Conservation (phyloP, 2,113 vertebrate genomes). For the Gadus chalcogrammus region DNA sequence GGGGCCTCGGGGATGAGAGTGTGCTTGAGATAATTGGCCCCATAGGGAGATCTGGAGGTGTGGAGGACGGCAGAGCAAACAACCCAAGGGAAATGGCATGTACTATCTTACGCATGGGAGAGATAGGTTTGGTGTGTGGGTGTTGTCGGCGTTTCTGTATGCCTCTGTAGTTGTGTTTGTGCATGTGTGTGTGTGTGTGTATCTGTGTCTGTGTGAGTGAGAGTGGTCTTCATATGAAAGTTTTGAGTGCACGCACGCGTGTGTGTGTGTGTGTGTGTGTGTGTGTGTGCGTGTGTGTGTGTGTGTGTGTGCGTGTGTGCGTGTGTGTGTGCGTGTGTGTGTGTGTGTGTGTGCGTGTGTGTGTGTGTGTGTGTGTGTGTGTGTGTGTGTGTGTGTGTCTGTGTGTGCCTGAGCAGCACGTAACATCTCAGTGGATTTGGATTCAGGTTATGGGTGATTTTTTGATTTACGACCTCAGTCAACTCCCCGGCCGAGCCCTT, state of each 20-base stretch:
- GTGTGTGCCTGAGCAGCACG: too few relatives aligned
- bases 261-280: neutral
- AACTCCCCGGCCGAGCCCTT: neutral
- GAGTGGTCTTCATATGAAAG: neutral
- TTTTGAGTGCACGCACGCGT: neutral
- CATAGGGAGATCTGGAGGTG: conserved; percentile 27
- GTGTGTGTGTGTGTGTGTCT: too few relatives aligned
- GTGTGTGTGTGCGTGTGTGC: too few relatives aligned
- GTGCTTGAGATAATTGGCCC: conserved; percentile 57
- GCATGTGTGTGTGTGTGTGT: too few relatives aligned
- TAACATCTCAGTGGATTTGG: neutral
- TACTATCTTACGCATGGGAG: too few relatives aligned
- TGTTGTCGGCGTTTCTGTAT: too few relatives aligned
- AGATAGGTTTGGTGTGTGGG: too few relatives aligned
- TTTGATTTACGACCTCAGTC: conserved; percentile 7
- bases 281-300: neutral
- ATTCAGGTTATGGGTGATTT: neutral
- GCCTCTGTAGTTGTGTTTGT: too few relatives aligned
- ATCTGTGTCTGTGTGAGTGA: too few relatives aligned
- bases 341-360: too few relatives aligned
- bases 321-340: too few relatives aligned
- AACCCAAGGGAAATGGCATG: conserved; percentile 20
- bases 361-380: neutral
- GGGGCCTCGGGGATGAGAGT: conserved; percentile 8
- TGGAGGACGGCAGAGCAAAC: conserved; percentile 35